Base-by-base conservation (phyloP, 2,113 vertebrate genomes). In the Australoheros scitulus region DNA sequence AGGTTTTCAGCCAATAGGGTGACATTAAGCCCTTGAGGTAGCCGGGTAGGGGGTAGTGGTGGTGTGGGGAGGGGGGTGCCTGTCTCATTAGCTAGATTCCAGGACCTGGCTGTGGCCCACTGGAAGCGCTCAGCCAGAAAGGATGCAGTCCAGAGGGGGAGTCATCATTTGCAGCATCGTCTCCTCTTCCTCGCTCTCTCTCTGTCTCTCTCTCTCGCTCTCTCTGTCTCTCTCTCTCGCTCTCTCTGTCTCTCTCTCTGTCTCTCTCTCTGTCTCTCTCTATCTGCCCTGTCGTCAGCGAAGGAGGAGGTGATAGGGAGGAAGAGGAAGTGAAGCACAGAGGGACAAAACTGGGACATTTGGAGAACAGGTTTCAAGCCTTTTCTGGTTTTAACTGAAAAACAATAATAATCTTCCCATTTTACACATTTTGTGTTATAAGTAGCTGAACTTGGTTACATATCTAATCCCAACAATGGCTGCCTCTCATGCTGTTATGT, bases 41-140 rank as follows among this genome's bases (percentile, higher is more conserved):
- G 9, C 41, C 17, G 64, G 64, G 14, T 26, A 26, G 14, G 22
- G 26, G 3, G 36, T 20, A 7, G 63, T 38, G 61, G 26, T 20
- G 60, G 18, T 22, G 61, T 22, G 17, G 64, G 64, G 41, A 14
- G 84, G 78, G 86, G 80, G 90, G 80, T 34, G 34, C 6, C 34
- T 34, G 91, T 94, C 92, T 95, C 94, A 95, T 95, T 96, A 95
- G 94, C 92, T 95, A 95, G 79, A 94, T 96, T 95, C 92, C 94
- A 94, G 88, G 92, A 91, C 91, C 92, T 95, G 93, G 93, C 92
- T 93, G 84, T 82, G 90, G 93, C 93, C 93, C 93, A 95, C 91
- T 87, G 89, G 81, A 93, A 6, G 84, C 93, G 75, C 86, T 94
- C 93, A 91, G 80, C 79, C 72, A 52, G 88, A 95, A 95, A 89